These are phyloP conservation scores for Stegophylla sp. DNA, from an alignment of 2,888 invertebrate genomes.

Conservation along the genomic window DNA sequence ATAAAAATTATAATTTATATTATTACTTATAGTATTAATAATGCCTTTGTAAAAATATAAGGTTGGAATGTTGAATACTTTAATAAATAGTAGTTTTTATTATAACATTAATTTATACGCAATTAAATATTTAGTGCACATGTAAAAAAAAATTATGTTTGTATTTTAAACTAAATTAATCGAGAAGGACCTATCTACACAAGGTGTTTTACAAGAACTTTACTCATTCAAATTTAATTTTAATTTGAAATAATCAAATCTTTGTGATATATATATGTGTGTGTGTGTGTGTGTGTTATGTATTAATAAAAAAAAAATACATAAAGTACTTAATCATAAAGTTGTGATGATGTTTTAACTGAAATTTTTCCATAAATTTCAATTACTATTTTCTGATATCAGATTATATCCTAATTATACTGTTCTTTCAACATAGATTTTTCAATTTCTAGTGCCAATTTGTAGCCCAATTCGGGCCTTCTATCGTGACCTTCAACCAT, in stretches of 20 bases:
- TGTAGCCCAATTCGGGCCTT: conserved; percentile 85
- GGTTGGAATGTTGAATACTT: conserved; percentile 18
- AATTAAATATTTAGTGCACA: conserved; percentile 33
- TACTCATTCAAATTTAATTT: not conserved
- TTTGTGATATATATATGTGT: too few relatives aligned
- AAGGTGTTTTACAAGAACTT: not conserved
- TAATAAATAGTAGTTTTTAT: not conserved
- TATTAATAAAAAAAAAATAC: not conserved
- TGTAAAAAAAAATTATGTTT: not conserved
- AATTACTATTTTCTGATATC: not conserved
- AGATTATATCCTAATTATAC: not conserved
- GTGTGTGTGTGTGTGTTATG: too few relatives aligned
- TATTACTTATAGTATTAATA: too few relatives aligned
- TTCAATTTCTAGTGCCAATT: conserved; percentile 83
- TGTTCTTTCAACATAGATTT: conserved; percentile 60
- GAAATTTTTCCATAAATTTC: not conserved
- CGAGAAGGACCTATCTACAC: too few relatives aligned
- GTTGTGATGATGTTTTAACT: not conserved
- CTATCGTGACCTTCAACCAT: conserved; percentile 90
- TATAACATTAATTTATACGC: conserved; percentile 15
- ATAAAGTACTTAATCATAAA: not conserved
- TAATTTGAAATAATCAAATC: not conserved
- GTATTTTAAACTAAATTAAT: not conserved
- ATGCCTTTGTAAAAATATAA: conserved; percentile 12
- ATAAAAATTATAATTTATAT: conserved; percentile 1